Evolutionary conservation across 2,797 vertebrate species (phyloP), one percentile per base, ranked within the genome.

Genomic region (Sciurus vulgaris): DNA sequence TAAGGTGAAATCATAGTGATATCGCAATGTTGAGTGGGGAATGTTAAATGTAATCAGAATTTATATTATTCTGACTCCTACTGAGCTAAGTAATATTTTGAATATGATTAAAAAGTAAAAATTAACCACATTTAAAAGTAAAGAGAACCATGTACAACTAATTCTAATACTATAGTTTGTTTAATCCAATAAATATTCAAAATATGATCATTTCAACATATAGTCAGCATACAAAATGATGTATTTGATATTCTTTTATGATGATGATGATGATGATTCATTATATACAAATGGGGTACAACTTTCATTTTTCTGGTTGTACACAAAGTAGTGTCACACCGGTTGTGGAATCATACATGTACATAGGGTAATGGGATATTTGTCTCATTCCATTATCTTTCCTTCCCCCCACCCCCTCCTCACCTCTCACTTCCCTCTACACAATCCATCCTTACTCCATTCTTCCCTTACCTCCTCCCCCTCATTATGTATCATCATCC

Each of bases 181-280:
- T 94, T 94, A 74, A 35, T 44, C 4, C 28, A 74, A 15, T 90
- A 44, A 59, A 79, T 51, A 89, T 44, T 38, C 8, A 89, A 96
- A 89, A 54, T 93, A 38, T 86, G 65, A 54, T 86, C 30, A 76
- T 88, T 59, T 82, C 9, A 74, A 82, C 26, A 49, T 63, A 17
- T n/a, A 81, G 33, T 63, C 24, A 30, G 15, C 35, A 56, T 56
- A 35, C 3, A 89, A 89, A 92, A 54, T 81, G 44, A 94, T 33
- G 35, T 91, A 22, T 65, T 91, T 89, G 85, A 7, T 35, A 35
- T 77, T 70, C 33, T 82, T 59, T 38, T 38, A 38, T 38, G 38
- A 38, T 38, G 38, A 38, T 38, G 38, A 38, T 38, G 38, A 38
- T 38, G 38, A 38, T 38, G 38, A 38, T 38, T 38, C 38, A 38